Evolutionary conservation across 2,113 vertebrate genomes (phyloP), one percentile per base, ranked within the genome.

Genomic region (Gnathonemus echidnorhynchus): DNA sequence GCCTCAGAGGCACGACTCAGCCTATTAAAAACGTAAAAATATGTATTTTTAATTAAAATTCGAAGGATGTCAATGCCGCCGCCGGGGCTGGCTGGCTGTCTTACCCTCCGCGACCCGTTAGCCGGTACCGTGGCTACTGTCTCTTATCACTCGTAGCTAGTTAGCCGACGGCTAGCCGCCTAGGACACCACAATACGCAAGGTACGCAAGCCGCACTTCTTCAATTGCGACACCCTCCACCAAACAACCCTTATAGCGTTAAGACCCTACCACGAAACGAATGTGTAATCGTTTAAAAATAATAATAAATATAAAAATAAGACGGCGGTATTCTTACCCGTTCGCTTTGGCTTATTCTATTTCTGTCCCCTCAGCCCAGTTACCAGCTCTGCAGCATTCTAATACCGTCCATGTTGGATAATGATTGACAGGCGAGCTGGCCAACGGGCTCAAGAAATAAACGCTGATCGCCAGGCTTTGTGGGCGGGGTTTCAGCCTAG

Each of bases 401-500:
- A 91, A 39, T 92, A 80, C 92, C 93, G 90, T 91, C 94, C 94
- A 93, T 95, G 88, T 94, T 94, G 91, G 90, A 58, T 11, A 31
- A 91, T 95, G 95, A 96, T 92, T 95, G 95, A 94, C 96, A 93
- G 91, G 0, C 89, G 48, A 50, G 5, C 48, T 86, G 93, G 91
- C 87, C 74, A 90, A 89, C 89, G 90, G 93, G 21, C 7, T 46
- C 89, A 88, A 91, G 89, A 89, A 94, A 89, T 93, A 13, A 92
- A 92, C 92, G 93, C 90, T 91, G 91, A 90, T 92, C 91, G 93
- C 92, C 94, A 93, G 87, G 66, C 0, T 3, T 8, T 15, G 11
- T 10, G 86, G 91, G 92, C 88, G 89, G 91, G 88, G 85, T 56
- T 19, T 45, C 4, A 3, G 56, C 45, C 7, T 31, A 13, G 39